Evolutionary conservation across 2,888 invertebrate species (phyloP), one percentile per base, ranked within the genome.

Genomic region (Microchrysa polita): DNA sequence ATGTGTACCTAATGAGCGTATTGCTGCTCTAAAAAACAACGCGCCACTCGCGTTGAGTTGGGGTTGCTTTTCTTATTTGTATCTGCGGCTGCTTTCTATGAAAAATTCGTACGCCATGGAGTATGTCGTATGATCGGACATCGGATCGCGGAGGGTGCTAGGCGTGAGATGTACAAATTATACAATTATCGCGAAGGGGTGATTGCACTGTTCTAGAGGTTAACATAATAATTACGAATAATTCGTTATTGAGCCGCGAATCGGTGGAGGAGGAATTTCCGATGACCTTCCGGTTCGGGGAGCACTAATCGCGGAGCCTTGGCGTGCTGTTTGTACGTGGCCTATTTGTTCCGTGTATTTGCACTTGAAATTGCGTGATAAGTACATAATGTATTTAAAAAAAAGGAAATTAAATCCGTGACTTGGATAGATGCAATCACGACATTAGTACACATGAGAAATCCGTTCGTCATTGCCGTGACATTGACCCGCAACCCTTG

Each of bases 401-500:
- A 40, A 18, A 61, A 34, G 34, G 7, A 40, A n/a, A n/a, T n/a
- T n/a, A n/a, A n/a, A n/a, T 16, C 40, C 61, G 40, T 61, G 61
- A 61, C 40, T 61, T 16, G 61, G n/a, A 23, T 23, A 14, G 23
- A 14, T 14, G 59, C 27, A 7, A 59, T 59, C 59, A 23, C 23
- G 59, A 48, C 61, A 61, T n/a, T 27, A n/a, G n/a, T n/a, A n/a
- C 22, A 40, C 40, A 16, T 40, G 16, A 14, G 40, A 34, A 16
- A 18, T 61, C n/a, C 34, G 42, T 40, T 40, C 61, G 61, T 40
- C 18, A 40, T 40, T 61, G 42, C 23, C 12, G 59, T 27, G 23
- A 23, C 61, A 40, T 40, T 61, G 40, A 61, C 40, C 61, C 42
- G 61, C 61, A 40, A 40, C 61, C 61, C 61, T 40, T n/a, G 59